Evolutionary conservation across 1,140 invertebrate genomes (phyloP), one percentile per base, ranked within the genome.

Genomic region (Chelonus insularis): DNA sequence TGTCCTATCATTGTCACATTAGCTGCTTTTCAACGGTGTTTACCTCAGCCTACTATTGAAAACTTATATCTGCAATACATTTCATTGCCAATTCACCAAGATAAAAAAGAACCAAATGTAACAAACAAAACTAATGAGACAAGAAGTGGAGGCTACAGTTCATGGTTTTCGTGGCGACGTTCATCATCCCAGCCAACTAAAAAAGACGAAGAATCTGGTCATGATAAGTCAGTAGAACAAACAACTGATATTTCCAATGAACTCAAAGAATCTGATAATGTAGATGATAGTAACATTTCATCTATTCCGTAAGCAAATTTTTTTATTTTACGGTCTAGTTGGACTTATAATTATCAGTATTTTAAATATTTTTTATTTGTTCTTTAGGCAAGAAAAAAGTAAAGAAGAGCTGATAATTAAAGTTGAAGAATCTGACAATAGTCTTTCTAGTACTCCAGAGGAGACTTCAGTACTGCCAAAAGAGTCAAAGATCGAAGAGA

Each of bases 1-100:
- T 90, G 89, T 61, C 92, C 95, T 9, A 89, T 96, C 68, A 85
- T 98, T 60, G 86, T 97, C 70, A 92, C 91, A 50, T 83, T 92
- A 36, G 85, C 93, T 18, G 87, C 90, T 59, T 98, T 91, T 82
- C 87, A 94, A 72, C 87, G 92, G 69, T 87, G 90, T 57, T 82
- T 98, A 65, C 89, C 93, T 5, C 84, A 84, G 68, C 67, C 12
- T 16, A 56, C 70, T 0, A 67, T 81, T 3, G 71, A 77, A 54
- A 78, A 77, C 65, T 68, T 84, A 12, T 81, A 77, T 25, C 71
- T 69, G 14, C 72, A 81, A 16, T 79, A 81, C 39, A 82, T 84
- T 78, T 67, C 79, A 1, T 62, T 73, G 9, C 69, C 72, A 5
- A 57, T 75, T 34, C 72, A 73, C 1, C 69, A 77, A 23, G 75